Percentiles rank a stretch among this genome's conserved stretches.
Evolutionary conservation across 2,797 vertebrate species (phyloP).

Genomic region (Paguma larvata): DNA sequence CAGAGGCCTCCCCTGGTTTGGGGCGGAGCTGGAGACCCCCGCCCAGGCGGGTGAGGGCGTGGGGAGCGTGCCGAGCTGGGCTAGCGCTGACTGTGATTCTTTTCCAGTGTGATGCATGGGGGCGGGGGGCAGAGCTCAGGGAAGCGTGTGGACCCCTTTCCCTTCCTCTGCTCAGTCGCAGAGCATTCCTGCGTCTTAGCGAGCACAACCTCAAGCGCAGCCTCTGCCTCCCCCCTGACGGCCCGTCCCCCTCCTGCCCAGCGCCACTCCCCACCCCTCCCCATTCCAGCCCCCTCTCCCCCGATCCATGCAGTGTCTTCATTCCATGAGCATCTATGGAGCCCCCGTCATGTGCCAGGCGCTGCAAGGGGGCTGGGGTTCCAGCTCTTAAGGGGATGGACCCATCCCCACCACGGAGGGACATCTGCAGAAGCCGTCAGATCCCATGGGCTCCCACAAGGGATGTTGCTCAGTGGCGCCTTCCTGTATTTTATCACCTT

Average conservation of each 20-base stretch:
- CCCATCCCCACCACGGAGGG: accelerated
- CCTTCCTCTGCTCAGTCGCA: background rate
- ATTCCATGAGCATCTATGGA: background rate
- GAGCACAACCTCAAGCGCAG: accelerated
- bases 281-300: background rate
- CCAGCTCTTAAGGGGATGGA: background rate
- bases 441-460: background rate
- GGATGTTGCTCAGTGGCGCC: background rate
- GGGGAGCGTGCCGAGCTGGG: accelerated
- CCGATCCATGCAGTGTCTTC: accelerated
- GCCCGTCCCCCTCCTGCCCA: too few species aligned
- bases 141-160: background rate
- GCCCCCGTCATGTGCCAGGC: background rate
- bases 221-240: background rate
- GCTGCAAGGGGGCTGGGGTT: too few species aligned
- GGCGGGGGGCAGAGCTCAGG: background rate
- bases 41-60: background rate
- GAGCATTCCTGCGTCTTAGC: background rate
- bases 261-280: too few species aligned
- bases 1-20: background rate
- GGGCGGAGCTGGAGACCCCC: accelerated
- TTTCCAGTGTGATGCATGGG: background rate
- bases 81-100: accelerated
- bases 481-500: background rate
- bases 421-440: background rate